Conservation (phyloP, 2,797 vertebrate species). For the Chelonia mydas region DNA sequence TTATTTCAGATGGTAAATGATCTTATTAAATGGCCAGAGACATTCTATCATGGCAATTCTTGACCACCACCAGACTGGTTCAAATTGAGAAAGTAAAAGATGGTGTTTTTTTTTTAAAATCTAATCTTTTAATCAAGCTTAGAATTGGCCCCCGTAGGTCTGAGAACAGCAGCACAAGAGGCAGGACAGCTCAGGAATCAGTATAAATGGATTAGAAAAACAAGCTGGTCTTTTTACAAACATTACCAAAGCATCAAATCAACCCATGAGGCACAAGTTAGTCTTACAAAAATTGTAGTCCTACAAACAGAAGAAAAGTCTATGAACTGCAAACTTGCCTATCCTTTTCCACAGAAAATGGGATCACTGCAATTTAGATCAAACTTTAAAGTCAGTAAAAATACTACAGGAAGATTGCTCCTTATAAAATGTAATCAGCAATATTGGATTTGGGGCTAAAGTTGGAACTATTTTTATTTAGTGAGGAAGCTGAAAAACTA, state of each 20-base stretch:
- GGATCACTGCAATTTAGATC: not conserved
- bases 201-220: not conserved
- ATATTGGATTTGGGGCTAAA: not conserved
- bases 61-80: not conserved
- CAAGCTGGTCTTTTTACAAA: not conserved
- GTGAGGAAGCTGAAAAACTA: slow-evolving; percentile 43
- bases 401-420: not conserved
- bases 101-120: too few species aligned
- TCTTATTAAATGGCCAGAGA: not conserved
- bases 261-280: not conserved
- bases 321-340: not conserved
- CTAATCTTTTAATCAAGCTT: not conserved
- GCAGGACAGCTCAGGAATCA: not conserved
- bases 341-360: not conserved
- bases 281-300: not conserved
- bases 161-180: not conserved
- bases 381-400: not conserved
- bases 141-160: not conserved
- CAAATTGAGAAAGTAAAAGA: not conserved
- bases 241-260: not conserved
- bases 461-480: not conserved
- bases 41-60: not conserved
- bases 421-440: not conserved
- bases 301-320: not conserved
- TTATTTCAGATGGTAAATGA: not conserved